Percentiles rank a stretch among this genome's conserved stretches.
Evolutionary conservation across 1,140 invertebrate species (phyloP).

Genomic region (Amyelois transitella): DNA sequence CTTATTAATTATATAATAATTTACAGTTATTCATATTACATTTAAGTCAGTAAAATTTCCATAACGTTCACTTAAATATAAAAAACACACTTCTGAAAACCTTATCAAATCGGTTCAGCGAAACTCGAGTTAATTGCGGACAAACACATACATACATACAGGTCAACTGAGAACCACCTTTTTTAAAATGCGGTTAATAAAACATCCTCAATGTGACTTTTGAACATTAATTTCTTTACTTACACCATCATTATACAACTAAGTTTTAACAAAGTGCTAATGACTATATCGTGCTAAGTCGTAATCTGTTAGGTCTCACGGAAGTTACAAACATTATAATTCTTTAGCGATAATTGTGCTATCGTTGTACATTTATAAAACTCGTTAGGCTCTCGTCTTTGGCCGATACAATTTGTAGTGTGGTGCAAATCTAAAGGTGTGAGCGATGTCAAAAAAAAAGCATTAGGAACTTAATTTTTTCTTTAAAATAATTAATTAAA

Average conservation of each 20-base stretch:
- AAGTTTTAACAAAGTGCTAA: not conserved
- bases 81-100: no score
- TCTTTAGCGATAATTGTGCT: slow-evolving; percentile 20
- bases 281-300: not conserved
- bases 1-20: no score
- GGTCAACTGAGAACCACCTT: no score
- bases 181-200: no score
- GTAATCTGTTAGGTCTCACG: not conserved
- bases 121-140: no score
- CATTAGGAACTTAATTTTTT: no score
- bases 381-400: slow-evolving; percentile 26
- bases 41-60: no score
- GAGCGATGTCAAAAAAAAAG: not conserved
- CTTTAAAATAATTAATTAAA: not conserved
- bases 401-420: slow-evolving; percentile 14
- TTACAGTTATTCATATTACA: no score
- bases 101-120: no score
- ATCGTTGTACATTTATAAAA: slow-evolving; percentile 27
- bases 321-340: slow-evolving; percentile 6
- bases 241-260: not conserved
- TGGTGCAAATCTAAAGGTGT: slow-evolving; percentile 8
- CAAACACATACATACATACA: no score
- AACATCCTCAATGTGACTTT: no score
- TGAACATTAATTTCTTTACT: not conserved
- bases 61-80: no score